Base-by-base conservation (phyloP, 1,140 invertebrate genomes). In the Heterodera carotae region DNA sequence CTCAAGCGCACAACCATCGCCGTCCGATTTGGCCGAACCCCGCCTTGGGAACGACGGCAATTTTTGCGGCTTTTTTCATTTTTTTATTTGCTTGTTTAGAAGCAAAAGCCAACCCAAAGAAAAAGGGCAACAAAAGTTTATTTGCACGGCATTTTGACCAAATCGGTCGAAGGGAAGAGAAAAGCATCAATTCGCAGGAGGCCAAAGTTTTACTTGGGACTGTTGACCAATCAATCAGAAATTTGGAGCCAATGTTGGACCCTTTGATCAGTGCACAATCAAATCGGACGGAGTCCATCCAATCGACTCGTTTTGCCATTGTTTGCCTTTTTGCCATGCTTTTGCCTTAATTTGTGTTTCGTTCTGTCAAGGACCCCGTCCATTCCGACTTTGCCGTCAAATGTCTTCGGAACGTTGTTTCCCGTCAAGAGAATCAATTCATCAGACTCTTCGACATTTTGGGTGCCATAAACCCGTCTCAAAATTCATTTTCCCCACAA, bases 381-480 rank as follows among this genome's bases (percentile, higher is more conserved):
- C 82, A 83, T 66, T 25, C 80, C 43, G 82, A 83, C 64, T 59
- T 83, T 6, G 73, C 81, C 12, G 34, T 78, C 18, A 83, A 83
- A 76, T 76, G 69, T 39, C 25, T 82, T 29, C 29, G 69, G 39
- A 67, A 64, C 43, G 64, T 82, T 22, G 6, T 68, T 29, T 72
- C 83, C 3, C 48, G 82, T 4, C 83, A 83, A 33, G 75, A 80
- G 60, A 75, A 77, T 33, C 82, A 83, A 43, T 69, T 83, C 2
- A 29, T 83, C 1, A 71, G 62, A 29, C 74, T 83, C 10, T 83
- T 83, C 71, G 82, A 83, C 15, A 68, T 69, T 60, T 56, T 84
- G 56, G 81, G 73, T 48, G 15, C 15, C 18, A 56, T 56, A 22
- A 25, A 36, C 1, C 12, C 68, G 48, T 56, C 76, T 2, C 0